Evolutionary conservation across 2,113 vertebrate genomes (phyloP).

Genomic region (Chloebia gouldiae): DNA sequence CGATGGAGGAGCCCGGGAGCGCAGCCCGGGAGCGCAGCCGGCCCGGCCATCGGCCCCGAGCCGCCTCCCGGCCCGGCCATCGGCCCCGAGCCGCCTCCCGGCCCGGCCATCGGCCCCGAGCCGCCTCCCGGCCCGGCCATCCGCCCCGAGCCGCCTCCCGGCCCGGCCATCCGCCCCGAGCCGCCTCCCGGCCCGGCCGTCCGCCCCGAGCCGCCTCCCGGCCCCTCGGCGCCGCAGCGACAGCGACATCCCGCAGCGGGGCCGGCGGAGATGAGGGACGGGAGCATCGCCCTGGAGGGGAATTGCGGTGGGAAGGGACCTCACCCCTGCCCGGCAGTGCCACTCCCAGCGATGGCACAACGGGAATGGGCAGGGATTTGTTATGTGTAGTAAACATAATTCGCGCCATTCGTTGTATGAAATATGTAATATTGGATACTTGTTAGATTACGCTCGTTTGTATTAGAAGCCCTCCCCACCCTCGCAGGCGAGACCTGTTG

Average conservation of each 20-base stretch:
- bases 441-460: too few relatives aligned
- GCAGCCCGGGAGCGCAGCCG: too few relatives aligned
- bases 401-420: too few relatives aligned
- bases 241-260: fast-evolving
- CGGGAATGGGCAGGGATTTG: not conserved
- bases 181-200: too few relatives aligned
- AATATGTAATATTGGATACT: too few relatives aligned
- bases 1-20: too few relatives aligned
- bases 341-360: not conserved
- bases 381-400: too few relatives aligned
- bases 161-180: too few relatives aligned
- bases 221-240: fast-evolving
- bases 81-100: fast-evolving
- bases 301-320: not conserved
- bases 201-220: too few relatives aligned
- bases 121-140: fast-evolving
- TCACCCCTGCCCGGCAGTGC: not conserved
- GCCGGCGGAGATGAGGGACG: fast-evolving
- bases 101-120: fast-evolving
- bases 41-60: too few relatives aligned
- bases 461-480: too few relatives aligned
- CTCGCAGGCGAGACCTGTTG: too few relatives aligned
- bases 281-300: not conserved
- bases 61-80: fast-evolving
- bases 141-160: fast-evolving